Base-by-base conservation (phyloP, 2,888 invertebrate species). In the Mylabris sibirica region DNA sequence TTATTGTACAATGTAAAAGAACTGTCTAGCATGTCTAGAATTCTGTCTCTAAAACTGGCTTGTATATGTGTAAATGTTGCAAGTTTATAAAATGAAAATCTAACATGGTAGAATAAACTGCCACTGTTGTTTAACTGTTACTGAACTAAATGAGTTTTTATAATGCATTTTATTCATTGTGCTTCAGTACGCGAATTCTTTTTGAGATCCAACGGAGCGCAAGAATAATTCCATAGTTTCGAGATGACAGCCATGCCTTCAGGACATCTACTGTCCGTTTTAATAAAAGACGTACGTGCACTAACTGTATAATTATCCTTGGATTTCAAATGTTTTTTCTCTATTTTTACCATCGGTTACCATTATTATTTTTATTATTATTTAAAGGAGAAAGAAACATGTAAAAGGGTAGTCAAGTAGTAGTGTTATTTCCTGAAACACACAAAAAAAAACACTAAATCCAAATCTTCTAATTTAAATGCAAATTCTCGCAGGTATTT, bases 141-240 rank as follows among this genome's bases (percentile, higher is more conserved):
- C 4, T 12, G 22, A 24, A 53, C 12, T 53, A 78, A 80, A 80
- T 79, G 77, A 76, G 77, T 77, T 80, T 77, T 79, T 77, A 74
- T 75, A 74, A 53, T 24, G 70, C 76, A 75, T 74, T 78, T 75
- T 79, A 73, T 75, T 78, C 78, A 75, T 78, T 78, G 77, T 76
- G 75, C 75, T 78, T 79, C 79, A 80, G 79, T 80, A 74, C 76
- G 71, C 60, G 75, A 74, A 76, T 78, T 78, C 78, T 76, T 80
- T 78, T 77, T 64, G 74, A 72, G 75, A 70, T 72, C 30, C 78
- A 74, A 63, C 79, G 73, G 72, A 74, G 78, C 79, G 79, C 74
- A 79, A 79, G 77, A 79, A 79, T 77, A 78, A 80, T 80, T 79
- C 78, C 77, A 77, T 80, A 78, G 77, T 77, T 77, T 24, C 74